Percentiles rank a stretch among this genome's conserved stretches.
phyloP scores from a whole-genome alignment of 2,888 invertebrate species.

The Hypselothyrea guttata region DNA sequence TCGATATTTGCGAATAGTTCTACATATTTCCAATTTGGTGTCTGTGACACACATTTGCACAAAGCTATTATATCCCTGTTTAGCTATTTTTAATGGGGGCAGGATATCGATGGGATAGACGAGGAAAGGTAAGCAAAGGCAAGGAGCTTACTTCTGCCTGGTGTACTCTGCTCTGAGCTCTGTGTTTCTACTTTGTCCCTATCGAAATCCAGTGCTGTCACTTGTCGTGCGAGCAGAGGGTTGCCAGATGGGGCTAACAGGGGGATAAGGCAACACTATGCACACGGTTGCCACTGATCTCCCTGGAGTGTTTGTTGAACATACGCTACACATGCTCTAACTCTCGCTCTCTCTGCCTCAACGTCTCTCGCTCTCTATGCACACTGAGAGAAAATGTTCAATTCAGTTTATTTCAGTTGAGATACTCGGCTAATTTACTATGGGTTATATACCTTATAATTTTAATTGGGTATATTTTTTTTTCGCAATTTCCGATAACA shows the following conservation, averaged over 20 bases:
- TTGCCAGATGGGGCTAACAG: neutral
- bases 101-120: too few species aligned
- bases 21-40: too few species aligned
- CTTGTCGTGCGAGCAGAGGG: slow-evolving; percentile 32
- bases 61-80: too few species aligned
- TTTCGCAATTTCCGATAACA: too few species aligned
- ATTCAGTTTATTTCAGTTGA: too few species aligned
- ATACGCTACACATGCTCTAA: slow-evolving; percentile 34
- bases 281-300: slow-evolving; percentile 68
- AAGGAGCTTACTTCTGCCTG: slow-evolving; percentile 26
- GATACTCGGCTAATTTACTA: too few species aligned
- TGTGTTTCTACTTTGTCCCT: slow-evolving; percentile 54
- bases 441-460: too few species aligned
- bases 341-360: slow-evolving; percentile 6
- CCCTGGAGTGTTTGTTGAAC: slow-evolving; percentile 71
- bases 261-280: slow-evolving; percentile 47
- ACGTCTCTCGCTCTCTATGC: neutral
- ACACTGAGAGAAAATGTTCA: too few species aligned
- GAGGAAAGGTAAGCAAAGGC: neutral
- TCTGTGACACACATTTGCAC: too few species aligned
- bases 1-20: too few species aligned
- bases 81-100: too few species aligned
- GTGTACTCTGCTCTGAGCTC: neutral
- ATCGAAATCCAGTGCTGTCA: slow-evolving; percentile 71
- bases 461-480: too few species aligned